Conservation (phyloP, 2,113 vertebrate species). For the Bucco capensis region DNA sequence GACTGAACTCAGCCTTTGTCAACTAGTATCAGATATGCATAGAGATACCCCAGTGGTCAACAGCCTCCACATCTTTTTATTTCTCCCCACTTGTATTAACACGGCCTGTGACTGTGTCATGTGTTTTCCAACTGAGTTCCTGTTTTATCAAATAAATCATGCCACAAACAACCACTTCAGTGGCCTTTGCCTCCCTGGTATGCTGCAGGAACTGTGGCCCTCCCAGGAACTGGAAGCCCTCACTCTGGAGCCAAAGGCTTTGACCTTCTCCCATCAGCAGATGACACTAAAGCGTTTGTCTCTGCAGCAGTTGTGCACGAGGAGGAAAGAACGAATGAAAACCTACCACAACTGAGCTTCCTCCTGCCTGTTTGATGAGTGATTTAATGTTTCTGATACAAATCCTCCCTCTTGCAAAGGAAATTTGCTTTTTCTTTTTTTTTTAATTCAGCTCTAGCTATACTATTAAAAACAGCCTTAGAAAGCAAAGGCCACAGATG, state of each 20-base stretch:
- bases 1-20: not conserved
- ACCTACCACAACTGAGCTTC: not conserved
- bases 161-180: not conserved
- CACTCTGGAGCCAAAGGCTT: not conserved
- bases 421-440: not conserved
- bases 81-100: not conserved
- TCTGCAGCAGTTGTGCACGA: not conserved
- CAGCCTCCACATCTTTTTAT: not conserved
- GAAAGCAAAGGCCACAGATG: not conserved
- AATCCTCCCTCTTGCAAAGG: not conserved
- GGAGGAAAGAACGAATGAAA: not conserved
- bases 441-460: not conserved
- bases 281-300: accelerated
- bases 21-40: not conserved
- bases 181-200: not conserved
- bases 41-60: accelerated
- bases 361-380: not conserved
- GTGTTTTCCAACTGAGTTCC: not conserved
- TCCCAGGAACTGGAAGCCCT: not conserved
- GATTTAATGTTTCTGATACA: not conserved
- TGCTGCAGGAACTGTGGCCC: not conserved
- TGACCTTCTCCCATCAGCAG: not conserved
- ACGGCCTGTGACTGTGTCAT: not conserved
- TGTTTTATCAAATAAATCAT: not conserved
- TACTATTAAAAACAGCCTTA: not conserved